Conservation (phyloP, 2,113 vertebrate species). For the Cacatua alba region DNA sequence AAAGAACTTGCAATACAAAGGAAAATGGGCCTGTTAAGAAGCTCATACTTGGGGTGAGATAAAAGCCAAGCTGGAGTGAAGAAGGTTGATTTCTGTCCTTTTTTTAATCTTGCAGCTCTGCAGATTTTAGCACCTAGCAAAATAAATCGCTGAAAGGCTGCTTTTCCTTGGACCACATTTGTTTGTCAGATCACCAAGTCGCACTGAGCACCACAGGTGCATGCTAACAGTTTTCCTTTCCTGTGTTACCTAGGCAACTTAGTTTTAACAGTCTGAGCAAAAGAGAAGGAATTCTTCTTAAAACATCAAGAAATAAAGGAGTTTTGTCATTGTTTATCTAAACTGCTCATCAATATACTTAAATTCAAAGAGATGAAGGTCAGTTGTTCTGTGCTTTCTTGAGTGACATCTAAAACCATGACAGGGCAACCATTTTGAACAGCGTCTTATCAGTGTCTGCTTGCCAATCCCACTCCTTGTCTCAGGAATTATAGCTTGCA, state of each 20-base stretch:
- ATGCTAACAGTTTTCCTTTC: background rate
- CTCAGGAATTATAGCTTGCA: background rate
- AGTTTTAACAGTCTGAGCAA: background rate
- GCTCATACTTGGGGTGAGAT: background rate
- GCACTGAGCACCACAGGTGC: background rate
- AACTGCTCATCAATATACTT: background rate
- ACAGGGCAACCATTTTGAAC: background rate
- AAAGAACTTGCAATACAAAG: background rate
- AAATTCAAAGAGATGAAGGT: background rate
- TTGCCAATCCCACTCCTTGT: background rate
- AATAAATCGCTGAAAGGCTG: background rate
- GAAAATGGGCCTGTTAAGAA: background rate
- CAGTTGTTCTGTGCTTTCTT: background rate
- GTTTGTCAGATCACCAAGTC: background rate
- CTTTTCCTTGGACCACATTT: background rate
- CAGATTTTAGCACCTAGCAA: background rate
- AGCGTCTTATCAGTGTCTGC: background rate
- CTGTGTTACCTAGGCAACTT: slow-evolving; percentile 37
- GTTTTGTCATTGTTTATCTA: background rate
- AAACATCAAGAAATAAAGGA: slow-evolving; percentile 17
- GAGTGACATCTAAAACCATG: background rate
- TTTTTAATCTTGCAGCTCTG: background rate
- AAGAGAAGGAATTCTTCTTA: background rate
- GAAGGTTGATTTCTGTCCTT: background rate
- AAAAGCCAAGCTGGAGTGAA: background rate